Evolutionary conservation across 2,888 invertebrate species (phyloP), one percentile per base, ranked within the genome.

Genomic region (Pristionchus japonicus): DNA sequence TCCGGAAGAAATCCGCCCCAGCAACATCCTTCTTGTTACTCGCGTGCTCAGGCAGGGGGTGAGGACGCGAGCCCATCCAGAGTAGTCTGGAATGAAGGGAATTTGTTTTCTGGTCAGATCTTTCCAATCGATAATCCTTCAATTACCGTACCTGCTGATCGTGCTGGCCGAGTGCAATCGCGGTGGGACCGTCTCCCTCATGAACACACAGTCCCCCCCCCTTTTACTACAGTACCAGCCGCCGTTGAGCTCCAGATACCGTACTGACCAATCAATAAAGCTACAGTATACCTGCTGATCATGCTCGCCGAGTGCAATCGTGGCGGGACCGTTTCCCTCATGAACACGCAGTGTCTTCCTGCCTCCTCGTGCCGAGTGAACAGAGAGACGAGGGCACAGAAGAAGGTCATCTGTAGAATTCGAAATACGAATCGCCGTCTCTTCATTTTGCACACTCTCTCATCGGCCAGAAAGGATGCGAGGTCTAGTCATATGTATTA

Each of bases 1-100:
- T 92, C 31, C 92, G 89, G 89, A 94, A 94, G 89, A 94, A 94
- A 15, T 90, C 90, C 23, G 94, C 92, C 1, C 93, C 93, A 0
- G 89, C 80, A 52, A 91, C 92, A 74, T 90, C 89, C 20, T 84
- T 86, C n/a, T 90, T 89, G 82, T 90, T 90, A 52, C 82, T 70
- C 9, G 88, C 49, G n/a, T 91, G 88, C 11, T 88, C 74, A 7
- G 90, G 88, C 0, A 64, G 40, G 4, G 88, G 83, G 49, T 90
- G 89, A 7, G 89, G 85, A 34, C 90, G 88, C 1, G 91, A 90
- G 6, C 92, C 92, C 52, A 92, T 90, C 91, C 91, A 91, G 77
- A 92, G 88, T 15, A 92, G 40, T 49, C 89, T 86, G n/a, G 34
- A 40, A 61, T 17, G n/a, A 6, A 4, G 84, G 27, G 89, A 88